Evolutionary conservation across 2,797 vertebrate species (phyloP), one percentile per base, ranked within the genome.

Genomic region (Liparis tanakae): DNA sequence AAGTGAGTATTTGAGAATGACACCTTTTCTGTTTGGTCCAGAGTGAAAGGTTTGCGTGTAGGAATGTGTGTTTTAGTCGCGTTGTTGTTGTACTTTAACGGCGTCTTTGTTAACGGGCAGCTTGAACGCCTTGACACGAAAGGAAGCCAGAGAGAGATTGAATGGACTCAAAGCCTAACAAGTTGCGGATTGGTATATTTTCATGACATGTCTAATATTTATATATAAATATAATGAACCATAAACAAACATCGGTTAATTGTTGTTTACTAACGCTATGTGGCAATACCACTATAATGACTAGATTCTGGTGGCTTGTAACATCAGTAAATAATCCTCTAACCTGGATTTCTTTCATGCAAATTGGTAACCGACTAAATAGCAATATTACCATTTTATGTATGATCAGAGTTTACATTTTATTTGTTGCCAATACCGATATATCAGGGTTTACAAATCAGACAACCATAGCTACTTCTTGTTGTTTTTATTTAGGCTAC

Each of bases 1-100:
- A 87, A 91, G 94, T 95, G 85, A 94, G 94, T 94, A 85, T 87
- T 86, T 71, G 10, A 43, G 1, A 55, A 65, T 93, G 90, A 87
- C 91, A 88, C 65, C 43, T 20, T 57, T 10, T 67, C 44, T 20
- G 74, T 68, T 64, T 6, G 44, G 0, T 20, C 44, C 13, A 7
- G 55, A 2, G 41, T 46, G 22, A 70, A 34, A 70, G 68, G 5
- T 70, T 63, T 25, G 46, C 25, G n/a, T 59, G 36, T 41, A 8
- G 18, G 20, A 25, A 36, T 54, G 30, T 53, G 54, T 34, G 25
- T 43, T 85, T 68, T 60, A 25, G 4, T 7, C 36, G 30, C 63
- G 2, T 54, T 18, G 44, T 10, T 55, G 61, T 25, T 33, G 12
- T 22, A 56, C 51, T 77, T 83, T 22, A 8, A 53, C 22, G 68